phyloP scores from a whole-genome alignment of 2,888 invertebrate species.

The Sympetrum striolatum region DNA sequence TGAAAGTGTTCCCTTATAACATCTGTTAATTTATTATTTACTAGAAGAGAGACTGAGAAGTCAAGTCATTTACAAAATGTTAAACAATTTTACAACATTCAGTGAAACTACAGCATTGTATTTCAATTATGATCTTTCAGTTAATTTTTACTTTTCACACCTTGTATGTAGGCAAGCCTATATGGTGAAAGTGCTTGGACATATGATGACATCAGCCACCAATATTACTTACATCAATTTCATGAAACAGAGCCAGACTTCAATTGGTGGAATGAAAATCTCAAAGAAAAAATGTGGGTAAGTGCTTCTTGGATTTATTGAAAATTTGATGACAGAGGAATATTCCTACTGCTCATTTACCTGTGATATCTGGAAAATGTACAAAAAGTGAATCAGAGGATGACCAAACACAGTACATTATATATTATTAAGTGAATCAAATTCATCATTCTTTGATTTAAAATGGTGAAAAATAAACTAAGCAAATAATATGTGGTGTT shows the following conservation, averaged over 20 bases:
- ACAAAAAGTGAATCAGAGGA: too few relatives aligned
- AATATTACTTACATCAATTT: slow-evolving; percentile 12
- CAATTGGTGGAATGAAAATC: neutral
- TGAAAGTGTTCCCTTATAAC: neutral
- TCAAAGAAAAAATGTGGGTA: neutral
- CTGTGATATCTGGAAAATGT: too few relatives aligned
- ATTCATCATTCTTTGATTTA: too few relatives aligned
- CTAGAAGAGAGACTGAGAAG: neutral
- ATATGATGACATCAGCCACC: neutral
- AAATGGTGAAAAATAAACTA: too few relatives aligned
- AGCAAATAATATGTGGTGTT: too few relatives aligned
- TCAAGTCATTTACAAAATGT: too few relatives aligned
- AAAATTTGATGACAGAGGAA: too few relatives aligned
- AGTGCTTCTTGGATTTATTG: neutral
- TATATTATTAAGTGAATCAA: too few relatives aligned
- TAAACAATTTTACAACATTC: too few relatives aligned
- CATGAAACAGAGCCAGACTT: neutral
- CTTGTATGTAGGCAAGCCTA: neutral
- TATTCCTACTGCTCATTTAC: too few relatives aligned
- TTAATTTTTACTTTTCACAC: neutral
- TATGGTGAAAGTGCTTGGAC: neutral
- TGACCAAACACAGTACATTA: too few relatives aligned
- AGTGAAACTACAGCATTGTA: neutral
- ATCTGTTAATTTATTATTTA: neutral
- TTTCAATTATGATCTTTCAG: neutral